Evolutionary conservation across 2,797 vertebrate species (phyloP).

Genomic region (Nyctalus aviator): DNA sequence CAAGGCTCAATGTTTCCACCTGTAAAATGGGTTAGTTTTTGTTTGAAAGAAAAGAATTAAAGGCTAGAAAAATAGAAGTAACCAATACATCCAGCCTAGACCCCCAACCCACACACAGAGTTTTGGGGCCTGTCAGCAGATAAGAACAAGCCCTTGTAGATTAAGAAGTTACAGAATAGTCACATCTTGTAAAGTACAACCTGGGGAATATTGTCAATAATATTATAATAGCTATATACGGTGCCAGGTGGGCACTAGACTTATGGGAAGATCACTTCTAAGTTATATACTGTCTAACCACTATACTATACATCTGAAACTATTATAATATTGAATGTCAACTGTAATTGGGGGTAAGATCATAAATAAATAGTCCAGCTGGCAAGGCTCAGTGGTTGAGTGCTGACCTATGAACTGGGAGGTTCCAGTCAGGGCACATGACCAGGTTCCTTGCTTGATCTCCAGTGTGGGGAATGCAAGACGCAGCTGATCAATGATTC

Average conservation of each 20-base stretch:
- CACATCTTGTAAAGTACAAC: background rate
- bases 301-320: background rate
- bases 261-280: background rate
- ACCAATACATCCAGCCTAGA: background rate
- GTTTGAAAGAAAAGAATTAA: slow-evolving; percentile 30
- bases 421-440: too few relatives aligned
- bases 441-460: too few relatives aligned
- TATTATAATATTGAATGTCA: background rate
- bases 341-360: background rate
- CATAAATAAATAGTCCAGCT: too few relatives aligned
- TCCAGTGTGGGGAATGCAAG: too few relatives aligned
- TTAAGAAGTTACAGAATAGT: background rate
- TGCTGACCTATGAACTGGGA: too few relatives aligned
- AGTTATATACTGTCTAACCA: background rate
- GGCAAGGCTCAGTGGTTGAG: too few relatives aligned
- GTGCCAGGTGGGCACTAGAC: background rate
- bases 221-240: background rate
- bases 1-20: background rate
- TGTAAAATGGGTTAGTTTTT: slow-evolving; percentile 54
- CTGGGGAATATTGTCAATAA: background rate
- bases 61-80: background rate
- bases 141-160: background rate
- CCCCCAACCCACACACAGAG: too few relatives aligned
- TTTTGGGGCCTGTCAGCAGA: background rate
- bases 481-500: too few relatives aligned